Base-by-base conservation (phyloP, 2,113 vertebrate species). In the Chaetodon auriga region DNA sequence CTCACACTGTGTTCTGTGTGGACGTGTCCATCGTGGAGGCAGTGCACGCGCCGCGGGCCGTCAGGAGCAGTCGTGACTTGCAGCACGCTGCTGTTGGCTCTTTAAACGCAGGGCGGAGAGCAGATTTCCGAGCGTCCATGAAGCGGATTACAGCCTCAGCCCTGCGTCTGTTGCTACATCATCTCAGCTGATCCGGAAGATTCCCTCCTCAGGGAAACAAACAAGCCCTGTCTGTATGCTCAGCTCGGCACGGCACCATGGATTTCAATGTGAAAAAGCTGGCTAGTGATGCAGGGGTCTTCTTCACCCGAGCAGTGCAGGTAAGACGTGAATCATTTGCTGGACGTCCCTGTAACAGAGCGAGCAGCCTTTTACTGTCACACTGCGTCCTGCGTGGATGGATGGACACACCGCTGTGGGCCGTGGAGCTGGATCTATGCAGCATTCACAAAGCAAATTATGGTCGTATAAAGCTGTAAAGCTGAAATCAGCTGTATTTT, bases 241-340 rank as follows among this genome's bases (percentile, higher is more conserved):
- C 70, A 5, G 41, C 38, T 7, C 83, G n/a, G 70, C 16, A 12
- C 36, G 23, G 49, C 15, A 60, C 6, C 73, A 99, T 98, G 98
- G 98, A 99, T 71, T 98, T 99, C 95, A 99, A 97, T 89, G 96
- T 99, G 68, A 99, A 98, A 91, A 99, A 98, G 76, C 95, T 99
- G 92, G 97, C 97, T n/a, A 97, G 96, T 3, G 97, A 97, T 61
- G 98, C 98, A 1, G 98, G 98, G 25, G 96, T 97, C 6, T 99
- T 99, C 93, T 99, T 99, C 92, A 97, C 96, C 81, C 94, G 98
- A 1, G 98, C 97, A 0, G 96, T 98, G 66, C 95, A 96, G 95
- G 95, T 96, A 90, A 69, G 25, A 14, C 7, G 19, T 46, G 1
- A 0, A 15, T 12, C 15, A 7, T 61, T 14, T 14, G 10, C 66